These are phyloP conservation scores for Dryocosmus kuriphilus DNA, from an alignment of 2,888 invertebrate genomes.

Conservation along the genomic window DNA sequence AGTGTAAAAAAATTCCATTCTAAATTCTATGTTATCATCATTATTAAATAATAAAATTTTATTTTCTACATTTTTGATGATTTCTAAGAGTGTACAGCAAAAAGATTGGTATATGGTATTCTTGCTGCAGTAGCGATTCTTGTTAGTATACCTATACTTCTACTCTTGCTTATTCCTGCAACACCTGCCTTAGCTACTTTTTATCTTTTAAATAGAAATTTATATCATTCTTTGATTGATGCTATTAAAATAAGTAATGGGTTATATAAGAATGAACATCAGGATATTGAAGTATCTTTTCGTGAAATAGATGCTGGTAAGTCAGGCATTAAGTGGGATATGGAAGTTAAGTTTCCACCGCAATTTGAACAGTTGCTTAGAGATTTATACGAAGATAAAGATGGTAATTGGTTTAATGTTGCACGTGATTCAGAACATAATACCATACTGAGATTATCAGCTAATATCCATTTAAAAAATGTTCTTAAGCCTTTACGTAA, in stretches of 20 bases:
- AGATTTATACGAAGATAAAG: slow-evolving; percentile 42
- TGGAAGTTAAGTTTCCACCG: slow-evolving; percentile 45
- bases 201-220: too few species aligned
- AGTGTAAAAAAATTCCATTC: too few species aligned
- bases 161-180: slow-evolving; percentile 45
- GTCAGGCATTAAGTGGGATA: slow-evolving; percentile 36
- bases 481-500: slow-evolving; percentile 42
- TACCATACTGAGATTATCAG: slow-evolving; percentile 43
- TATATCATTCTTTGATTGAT: slow-evolving; percentile 43
- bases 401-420: slow-evolving; percentile 38
- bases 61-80: too few species aligned
- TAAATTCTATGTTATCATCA: too few species aligned
- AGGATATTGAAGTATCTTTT: slow-evolving; percentile 45
- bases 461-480: slow-evolving; percentile 45
- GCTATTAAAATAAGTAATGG: slow-evolving; percentile 44
- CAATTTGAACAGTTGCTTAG: slow-evolving; percentile 44
- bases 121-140: slow-evolving; percentile 45
- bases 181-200: slow-evolving; percentile 49
- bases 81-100: slow-evolving; percentile 44
- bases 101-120: slow-evolving; percentile 46
- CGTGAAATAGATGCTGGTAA: slow-evolving; percentile 34
- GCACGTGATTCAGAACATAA: slow-evolving; percentile 42
- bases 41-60: too few species aligned
- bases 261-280: slow-evolving; percentile 40
- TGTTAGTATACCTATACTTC: slow-evolving; percentile 46